Base-by-base conservation (phyloP, 2,113 vertebrate genomes). In the Rhodinocichla rosea region DNA sequence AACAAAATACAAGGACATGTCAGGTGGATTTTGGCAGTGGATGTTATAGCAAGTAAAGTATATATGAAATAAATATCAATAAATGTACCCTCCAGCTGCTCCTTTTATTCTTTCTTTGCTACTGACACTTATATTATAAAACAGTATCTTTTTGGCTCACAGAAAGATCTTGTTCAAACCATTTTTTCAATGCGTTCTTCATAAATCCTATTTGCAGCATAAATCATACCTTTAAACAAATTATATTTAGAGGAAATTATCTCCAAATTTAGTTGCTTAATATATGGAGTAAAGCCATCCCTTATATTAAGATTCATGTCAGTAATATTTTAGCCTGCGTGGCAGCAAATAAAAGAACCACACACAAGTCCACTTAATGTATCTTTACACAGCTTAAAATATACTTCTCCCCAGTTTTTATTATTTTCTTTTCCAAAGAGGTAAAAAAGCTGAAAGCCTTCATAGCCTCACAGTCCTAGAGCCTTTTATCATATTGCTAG, bases 181-280 rank as follows among this genome's bases (percentile, higher is more conserved):
- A 85, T 55, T 71, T 90, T 73, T 92, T 94, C 47, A 94, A 93
- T 13, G 47, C 10, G 32, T 74, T 83, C 37, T 84, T 75, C 78
- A 93, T 89, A 96, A 96, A 97, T 96, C 73, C 73, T 63, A 71
- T 55, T 76, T 77, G 67, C 57, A 96, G 69, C 35, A 88, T 65
- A 93, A 92, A 95, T 95, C 65, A 47, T 56, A 45, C 40, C 35
- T 90, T 82, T 50, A 47, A 65, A 92, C 40, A 88, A 76, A 89
- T 71, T 75, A 59, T 75, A 92, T 69, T 94, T 82, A 71, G 76
- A 89, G n/a, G 55, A 94, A 90, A 80, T 82, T 47, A 60, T 63
- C 37, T 74, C 64, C 56, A 93, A 71, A 80, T 7, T 23, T 11
- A 64, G 32, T 35, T 62, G 62, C 55, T 93, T 70, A 67, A 44